A percentile compares a stretch with the other conserved stretches of the same genome.
Evolutionary conservation across 2,797 vertebrate genomes (phyloP).

Genomic region (Tapirus indicus): DNA sequence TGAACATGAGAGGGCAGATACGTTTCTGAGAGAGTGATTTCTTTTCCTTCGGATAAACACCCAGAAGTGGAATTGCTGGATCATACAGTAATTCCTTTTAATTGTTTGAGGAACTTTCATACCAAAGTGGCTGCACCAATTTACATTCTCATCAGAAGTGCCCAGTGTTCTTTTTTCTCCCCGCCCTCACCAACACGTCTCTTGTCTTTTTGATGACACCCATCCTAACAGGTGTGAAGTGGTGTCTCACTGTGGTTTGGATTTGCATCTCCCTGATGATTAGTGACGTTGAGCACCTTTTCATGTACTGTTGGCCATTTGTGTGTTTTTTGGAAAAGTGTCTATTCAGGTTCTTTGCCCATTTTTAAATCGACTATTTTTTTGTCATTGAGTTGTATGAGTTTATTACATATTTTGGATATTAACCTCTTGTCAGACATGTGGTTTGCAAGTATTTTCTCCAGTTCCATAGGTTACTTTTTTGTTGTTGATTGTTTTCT

Average conservation of each 20-base stretch:
- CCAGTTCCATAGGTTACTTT: neutral
- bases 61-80: no score
- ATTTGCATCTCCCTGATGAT: neutral
- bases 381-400: neutral
- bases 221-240: neutral
- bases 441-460: neutral
- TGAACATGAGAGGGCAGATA: no score
- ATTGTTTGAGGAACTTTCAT: neutral
- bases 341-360: neutral
- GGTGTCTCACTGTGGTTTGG: rapidly evolving
- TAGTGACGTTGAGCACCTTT: neutral
- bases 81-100: neutral
- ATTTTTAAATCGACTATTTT: neutral
- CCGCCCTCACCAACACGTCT: neutral
- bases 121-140: no score
- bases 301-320: no score
- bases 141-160: no score
- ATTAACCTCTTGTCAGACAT: no score
- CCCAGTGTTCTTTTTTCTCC: neutral
- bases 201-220: neutral
- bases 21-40: neutral
- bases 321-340: neutral
- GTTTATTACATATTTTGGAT: neutral
- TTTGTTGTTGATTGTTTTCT: neutral
- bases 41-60: neutral